Conservation (phyloP, 2,797 vertebrate species). For the Parambassis ranga region DNA sequence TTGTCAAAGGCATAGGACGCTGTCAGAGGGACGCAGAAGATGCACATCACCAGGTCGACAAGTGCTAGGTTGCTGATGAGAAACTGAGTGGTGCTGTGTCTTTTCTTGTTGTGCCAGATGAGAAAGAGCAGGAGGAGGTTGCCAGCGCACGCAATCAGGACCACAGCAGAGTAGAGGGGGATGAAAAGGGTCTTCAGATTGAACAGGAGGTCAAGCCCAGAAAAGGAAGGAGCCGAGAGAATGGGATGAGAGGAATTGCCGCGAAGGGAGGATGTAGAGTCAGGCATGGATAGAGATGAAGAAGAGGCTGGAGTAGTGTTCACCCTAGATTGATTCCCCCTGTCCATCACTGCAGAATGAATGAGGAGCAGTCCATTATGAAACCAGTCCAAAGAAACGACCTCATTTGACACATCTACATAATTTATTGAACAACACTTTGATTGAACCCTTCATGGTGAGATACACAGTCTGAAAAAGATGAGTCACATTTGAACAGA, state of each 20-base stretch:
- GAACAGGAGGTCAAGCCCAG: slow-evolving; percentile 84
- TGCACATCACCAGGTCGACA: slow-evolving; percentile 86
- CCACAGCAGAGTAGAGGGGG: slow-evolving; percentile 82
- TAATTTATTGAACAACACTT: background rate
- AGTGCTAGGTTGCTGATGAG: slow-evolving; percentile 87
- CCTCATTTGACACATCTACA: background rate
- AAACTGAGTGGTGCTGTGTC: slow-evolving; percentile 89
- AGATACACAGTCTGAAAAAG: background rate
- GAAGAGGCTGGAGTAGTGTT: slow-evolving; percentile 41
- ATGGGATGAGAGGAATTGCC: slow-evolving; percentile 47
- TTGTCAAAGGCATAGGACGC: slow-evolving; percentile 86
- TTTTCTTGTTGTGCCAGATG: slow-evolving; percentile 84
- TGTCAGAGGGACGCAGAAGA: slow-evolving; percentile 86
- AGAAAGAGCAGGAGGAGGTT: slow-evolving; percentile 88
- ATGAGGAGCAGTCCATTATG: background rate
- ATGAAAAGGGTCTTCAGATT: slow-evolving; percentile 86
- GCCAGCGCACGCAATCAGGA: slow-evolving; percentile 83
- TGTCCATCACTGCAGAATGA: slow-evolving; percentile 47
- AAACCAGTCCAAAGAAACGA: background rate
- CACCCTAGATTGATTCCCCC: slow-evolving; percentile 70
- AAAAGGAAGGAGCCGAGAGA: slow-evolving; percentile 68
- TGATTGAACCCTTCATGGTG: background rate
- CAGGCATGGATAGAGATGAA: background rate
- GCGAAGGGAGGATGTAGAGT: slow-evolving; percentile 20
- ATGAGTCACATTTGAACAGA: background rate